phyloP scores from a whole-genome alignment of 92 coral and sea anemone genomes.

The Pocillopora meandrina region DNA sequence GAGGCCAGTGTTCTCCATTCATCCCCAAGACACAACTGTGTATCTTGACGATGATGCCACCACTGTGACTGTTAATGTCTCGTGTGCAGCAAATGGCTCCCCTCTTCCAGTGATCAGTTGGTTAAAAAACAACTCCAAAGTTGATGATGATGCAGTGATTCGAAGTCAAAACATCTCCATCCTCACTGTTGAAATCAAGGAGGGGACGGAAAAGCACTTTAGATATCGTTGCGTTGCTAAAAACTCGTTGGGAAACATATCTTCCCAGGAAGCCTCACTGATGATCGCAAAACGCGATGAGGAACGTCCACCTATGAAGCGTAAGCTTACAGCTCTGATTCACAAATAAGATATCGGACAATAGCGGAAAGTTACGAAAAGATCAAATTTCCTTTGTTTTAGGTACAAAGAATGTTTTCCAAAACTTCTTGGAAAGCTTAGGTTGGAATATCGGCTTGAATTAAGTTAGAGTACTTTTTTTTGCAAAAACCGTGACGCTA shows the following conservation, averaged over 20 bases:
- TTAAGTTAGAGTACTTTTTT: no score
- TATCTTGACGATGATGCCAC: not conserved
- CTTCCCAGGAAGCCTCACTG: constrained; percentile 20
- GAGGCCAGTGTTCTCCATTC: not conserved
- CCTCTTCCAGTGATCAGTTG: not conserved
- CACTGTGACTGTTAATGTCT: not conserved
- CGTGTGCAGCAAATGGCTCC: constrained; percentile 1
- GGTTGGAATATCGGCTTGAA: no score
- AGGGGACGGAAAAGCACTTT: no score
- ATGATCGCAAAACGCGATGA: not conserved
- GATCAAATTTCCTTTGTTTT: no score
- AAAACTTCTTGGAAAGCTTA: no score
- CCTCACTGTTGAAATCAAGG: no score
- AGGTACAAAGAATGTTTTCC: no score
- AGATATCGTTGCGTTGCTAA: no score
- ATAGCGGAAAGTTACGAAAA: no score
- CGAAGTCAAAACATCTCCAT: not conserved
- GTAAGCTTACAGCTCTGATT: no score
- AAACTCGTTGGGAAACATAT: constrained; percentile 3
- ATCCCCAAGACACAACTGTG: not conserved
- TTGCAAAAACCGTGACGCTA: no score
- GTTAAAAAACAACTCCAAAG: not conserved
- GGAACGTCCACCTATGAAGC: not conserved
- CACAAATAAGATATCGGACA: no score
- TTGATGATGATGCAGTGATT: not conserved